Evolutionary conservation across 2,797 vertebrate species (phyloP).

Genomic region (Decapterus maruadsi): DNA sequence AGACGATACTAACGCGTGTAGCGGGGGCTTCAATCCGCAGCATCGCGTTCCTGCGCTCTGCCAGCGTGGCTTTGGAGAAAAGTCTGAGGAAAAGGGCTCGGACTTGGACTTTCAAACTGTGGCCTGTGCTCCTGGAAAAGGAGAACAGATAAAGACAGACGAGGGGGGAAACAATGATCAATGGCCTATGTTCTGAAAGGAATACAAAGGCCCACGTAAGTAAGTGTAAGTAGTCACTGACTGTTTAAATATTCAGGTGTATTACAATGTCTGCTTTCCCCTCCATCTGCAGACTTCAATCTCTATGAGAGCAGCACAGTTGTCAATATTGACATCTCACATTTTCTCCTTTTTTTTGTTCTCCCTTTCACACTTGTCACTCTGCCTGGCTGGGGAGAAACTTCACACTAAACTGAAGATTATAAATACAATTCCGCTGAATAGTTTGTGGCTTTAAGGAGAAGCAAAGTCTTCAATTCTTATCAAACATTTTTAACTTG

Average conservation of each 20-base stretch:
- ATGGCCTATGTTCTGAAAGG: no score
- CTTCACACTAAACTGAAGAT: conserved; percentile 19
- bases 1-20: no score
- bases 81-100: no score
- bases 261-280: conserved; percentile 10
- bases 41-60: no score
- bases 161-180: no score
- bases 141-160: no score
- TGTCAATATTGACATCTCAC: conserved; percentile 19
- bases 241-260: not conserved
- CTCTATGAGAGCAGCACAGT: not conserved
- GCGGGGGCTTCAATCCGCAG: no score
- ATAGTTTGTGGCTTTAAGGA: conserved; percentile 33
- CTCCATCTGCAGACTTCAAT: conserved; percentile 4
- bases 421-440: conserved; percentile 34
- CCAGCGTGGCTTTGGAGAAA: no score
- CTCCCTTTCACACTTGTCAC: not conserved
- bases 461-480: conserved; percentile 50
- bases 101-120: no score
- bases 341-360: conserved; percentile 7
- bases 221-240: no score
- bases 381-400: not conserved
- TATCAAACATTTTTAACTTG: conserved; percentile 49
- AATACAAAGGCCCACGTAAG: no score
- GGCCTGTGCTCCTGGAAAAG: no score